phyloP scores from a whole-genome alignment of 2,113 vertebrate genomes.

The Sceloporus tristichus region DNA sequence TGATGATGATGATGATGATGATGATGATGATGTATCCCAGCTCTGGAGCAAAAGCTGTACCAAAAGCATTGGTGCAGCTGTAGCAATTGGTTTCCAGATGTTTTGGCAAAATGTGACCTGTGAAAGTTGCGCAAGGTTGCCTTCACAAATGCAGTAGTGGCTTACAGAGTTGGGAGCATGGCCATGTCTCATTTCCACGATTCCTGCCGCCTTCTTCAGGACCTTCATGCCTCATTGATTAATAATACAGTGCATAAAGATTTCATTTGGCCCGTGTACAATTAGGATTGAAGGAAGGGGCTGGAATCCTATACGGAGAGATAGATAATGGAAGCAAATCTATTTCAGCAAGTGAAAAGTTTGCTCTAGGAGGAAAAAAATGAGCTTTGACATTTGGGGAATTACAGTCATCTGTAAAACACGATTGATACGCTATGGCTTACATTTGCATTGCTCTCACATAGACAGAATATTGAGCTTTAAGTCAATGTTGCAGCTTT shows the following conservation, averaged over 20 bases:
- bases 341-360: conserved; percentile 84
- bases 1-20: too few species aligned
- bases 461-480: conserved; percentile 75
- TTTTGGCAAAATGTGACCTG: conserved; percentile 51
- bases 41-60: too few species aligned
- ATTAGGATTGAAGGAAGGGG: too few species aligned
- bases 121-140: conserved; percentile 62
- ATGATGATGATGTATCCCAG: too few species aligned
- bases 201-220: conserved; percentile 82
- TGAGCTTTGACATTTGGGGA: conserved; percentile 85
- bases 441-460: conserved; percentile 80
- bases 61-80: too few species aligned
- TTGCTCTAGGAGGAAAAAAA: conserved; percentile 82
- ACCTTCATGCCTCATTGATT: conserved; percentile 87
- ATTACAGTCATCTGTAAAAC: conserved; percentile 86
- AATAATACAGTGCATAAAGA: conserved; percentile 85
- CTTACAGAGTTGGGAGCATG: conserved; percentile 75
- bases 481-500: conserved; percentile 72
- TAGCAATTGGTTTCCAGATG: conserved; percentile 12
- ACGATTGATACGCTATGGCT: conserved; percentile 79
- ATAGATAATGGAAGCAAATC: conserved; percentile 83
- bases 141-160: conserved; percentile 51
- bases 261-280: conserved; percentile 64
- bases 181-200: conserved; percentile 83
- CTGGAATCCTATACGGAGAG: conserved; percentile 72